These are phyloP conservation scores for Oscheius sp. DNA, from an alignment of 2,888 invertebrate species.

Conservation along the genomic window DNA sequence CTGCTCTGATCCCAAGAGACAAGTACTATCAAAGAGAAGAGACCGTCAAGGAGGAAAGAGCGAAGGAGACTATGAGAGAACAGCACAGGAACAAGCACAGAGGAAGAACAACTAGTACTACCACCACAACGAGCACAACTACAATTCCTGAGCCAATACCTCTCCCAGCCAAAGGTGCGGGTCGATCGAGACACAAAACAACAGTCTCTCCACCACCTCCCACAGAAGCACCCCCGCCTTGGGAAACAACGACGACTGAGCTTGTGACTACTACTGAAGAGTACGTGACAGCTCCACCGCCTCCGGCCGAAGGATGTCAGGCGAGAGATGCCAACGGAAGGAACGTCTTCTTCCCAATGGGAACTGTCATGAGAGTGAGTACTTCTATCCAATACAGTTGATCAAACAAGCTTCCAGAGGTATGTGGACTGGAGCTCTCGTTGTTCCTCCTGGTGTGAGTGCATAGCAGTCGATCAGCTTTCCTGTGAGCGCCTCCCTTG, in stretches of 20 bases:
- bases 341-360: constrained; percentile 49
- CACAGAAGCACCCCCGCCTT: constrained; percentile 51
- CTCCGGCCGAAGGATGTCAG: constrained; percentile 48
- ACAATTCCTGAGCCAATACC: constrained; percentile 3
- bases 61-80: constrained; percentile 1
- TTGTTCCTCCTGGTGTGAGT: constrained; percentile 71
- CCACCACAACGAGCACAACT: not conserved
- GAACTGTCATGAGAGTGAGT: constrained; percentile 52
- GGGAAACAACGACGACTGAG: constrained; percentile 48
- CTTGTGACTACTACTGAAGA: constrained; percentile 49
- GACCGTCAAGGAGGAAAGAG: not conserved
- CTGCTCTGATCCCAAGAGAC: constrained; percentile 6
- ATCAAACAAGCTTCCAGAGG: constrained; percentile 40
- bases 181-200: constrained; percentile 19
- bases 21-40: not conserved
- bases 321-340: constrained; percentile 54
- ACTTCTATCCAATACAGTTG: not conserved
- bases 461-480: constrained; percentile 56
- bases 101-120: constrained; percentile 10
- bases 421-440: constrained; percentile 65
- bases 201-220: constrained; percentile 26
- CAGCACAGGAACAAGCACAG: constrained; percentile 1
- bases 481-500: constrained; percentile 63
- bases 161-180: too few species aligned
- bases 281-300: constrained; percentile 53